Evolutionary conservation across 2,888 invertebrate species (phyloP), one percentile per base, ranked within the genome.

Genomic region (Drosophila demipolita): DNA sequence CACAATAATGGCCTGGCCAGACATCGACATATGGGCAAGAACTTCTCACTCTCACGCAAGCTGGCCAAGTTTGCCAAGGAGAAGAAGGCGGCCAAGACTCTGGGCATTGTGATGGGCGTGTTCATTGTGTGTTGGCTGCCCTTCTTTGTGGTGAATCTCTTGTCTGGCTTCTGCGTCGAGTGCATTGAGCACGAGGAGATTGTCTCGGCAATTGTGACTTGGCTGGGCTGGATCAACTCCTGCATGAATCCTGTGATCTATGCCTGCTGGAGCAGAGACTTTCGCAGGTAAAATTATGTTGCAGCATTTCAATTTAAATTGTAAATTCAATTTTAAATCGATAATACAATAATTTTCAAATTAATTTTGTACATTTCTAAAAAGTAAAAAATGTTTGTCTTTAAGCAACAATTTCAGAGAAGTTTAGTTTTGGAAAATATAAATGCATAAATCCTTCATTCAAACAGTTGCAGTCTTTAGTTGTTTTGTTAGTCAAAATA

Each of bases 191-290:
- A 97, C 91, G 97, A 97, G 91, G 97, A 98, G 93, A 95, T 97
- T 68, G 96, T 98, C 35, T 96, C 96, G 77, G 97, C 97, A 49
- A 95, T 98, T 69, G 98, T 98, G 71, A 98, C 98, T 80, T 98
- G 98, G 98, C 95, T 98, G 49, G 98, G 98, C 61, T 98, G 98
- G 98, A 97, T 98, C 93, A 98, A 98, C 94, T 98, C 98, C 54
- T 97, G 97, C 73, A 98, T 98, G 98, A 98, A 98, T 94, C 99
- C 99, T 0, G 97, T 99, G 81, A 99, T 99, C 91, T 99, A 99
- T 93, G 99, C 99, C n/a, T 98, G 98, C 92, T 99, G 99, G 97
- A 98, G 98, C 94, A 95, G 98, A 91, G 99, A 99, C 93, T 99
- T 99, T 93, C 95, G 98, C 94, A 96, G 98, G 97, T 97, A 92